phyloP scores from a whole-genome alignment of 2,797 vertebrate genomes.

The Tinamus major region DNA sequence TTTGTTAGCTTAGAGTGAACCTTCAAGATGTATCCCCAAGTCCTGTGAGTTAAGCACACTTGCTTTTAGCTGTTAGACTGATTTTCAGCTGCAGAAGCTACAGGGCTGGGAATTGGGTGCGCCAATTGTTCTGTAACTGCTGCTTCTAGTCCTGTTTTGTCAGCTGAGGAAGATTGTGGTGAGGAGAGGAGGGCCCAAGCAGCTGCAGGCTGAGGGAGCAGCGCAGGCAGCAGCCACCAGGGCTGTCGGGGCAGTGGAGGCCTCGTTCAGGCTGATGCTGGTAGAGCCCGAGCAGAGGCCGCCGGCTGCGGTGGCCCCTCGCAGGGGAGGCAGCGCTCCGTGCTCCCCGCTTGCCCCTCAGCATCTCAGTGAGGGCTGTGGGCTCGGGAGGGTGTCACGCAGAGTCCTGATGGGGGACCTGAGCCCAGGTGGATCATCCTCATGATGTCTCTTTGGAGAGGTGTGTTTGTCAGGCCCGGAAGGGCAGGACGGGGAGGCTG shows the following conservation, averaged over 20 bases:
- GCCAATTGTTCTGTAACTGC: conserved; percentile 5
- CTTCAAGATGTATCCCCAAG: neutral
- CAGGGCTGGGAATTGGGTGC: neutral
- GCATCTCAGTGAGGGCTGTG: conserved; percentile 50
- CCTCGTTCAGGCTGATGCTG: conserved; percentile 40
- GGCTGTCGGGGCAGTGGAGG: neutral
- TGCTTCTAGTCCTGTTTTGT: conserved; percentile 33
- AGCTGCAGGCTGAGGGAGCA: conserved; percentile 14
- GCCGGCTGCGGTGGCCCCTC: neutral
- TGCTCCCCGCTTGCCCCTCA: conserved; percentile 14
- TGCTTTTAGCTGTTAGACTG: conserved; percentile 18
- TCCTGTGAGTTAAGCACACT: neutral
- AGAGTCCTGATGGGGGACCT: conserved; percentile 46
- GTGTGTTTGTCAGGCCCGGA: neutral
- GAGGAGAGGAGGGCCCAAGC: neutral
- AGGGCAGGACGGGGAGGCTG: neutral
- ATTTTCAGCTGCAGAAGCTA: conserved; percentile 14
- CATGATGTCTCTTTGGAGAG: neutral
- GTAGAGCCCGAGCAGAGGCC: conserved; percentile 2
- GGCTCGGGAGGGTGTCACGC: conserved; percentile 20
- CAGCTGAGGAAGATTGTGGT: neutral
- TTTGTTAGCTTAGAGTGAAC: neutral
- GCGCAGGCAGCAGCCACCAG: conserved; percentile 16
- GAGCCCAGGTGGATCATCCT: neutral
- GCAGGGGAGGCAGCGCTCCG: neutral